Evolutionary conservation across 2,797 vertebrate species (phyloP), one percentile per base, ranked within the genome.

Genomic region (Acridotheres tristis): DNA sequence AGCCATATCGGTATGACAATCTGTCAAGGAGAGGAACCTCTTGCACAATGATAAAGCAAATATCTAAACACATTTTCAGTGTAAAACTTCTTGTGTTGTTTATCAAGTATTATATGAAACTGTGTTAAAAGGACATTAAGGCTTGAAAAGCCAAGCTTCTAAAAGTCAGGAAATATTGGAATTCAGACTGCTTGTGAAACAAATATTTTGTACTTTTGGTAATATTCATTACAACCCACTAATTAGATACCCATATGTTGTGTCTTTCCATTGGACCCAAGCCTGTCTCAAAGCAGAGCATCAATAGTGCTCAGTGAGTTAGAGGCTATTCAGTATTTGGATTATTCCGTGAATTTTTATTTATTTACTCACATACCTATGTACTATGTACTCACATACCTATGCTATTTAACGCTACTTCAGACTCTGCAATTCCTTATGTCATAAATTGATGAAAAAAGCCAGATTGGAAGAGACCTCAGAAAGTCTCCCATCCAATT

Each of bases 11-110:
- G 63, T 65, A 32, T 0, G 9, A 80, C 95, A 94, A 55, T 85
- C 95, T 96, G 96, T 96, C 96, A 95, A 71, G 85, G 67, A 95
- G 61, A 90, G 83, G 83, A 91, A 90, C 74, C 66, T 86, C 88
- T 94, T 65, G 71, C 85, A 93, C 83, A 48, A 59, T 34, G 80
- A 88, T 71, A 93, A 84, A 92, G 55, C 53, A 81, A 94, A 80
- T n/a, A 67, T 77, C 74, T 57, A 45, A 94, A 85, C 30, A 71
- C 42, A 61, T 91, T 88, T 95, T 91, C 85, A 38, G 30, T 61
- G 59, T 58, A 79, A 90, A 90, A 74, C 30, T 34, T 68, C 62
- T 57, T 26, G 22, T 61, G 62, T 25, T 73, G 13, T 94, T 96
- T 72, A 53, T 16, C 36, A 25, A 62, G 5, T 27, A 79, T 32